phyloP scores from a whole-genome alignment of 2,113 vertebrate genomes.

The Cyprinodon variegatus region DNA sequence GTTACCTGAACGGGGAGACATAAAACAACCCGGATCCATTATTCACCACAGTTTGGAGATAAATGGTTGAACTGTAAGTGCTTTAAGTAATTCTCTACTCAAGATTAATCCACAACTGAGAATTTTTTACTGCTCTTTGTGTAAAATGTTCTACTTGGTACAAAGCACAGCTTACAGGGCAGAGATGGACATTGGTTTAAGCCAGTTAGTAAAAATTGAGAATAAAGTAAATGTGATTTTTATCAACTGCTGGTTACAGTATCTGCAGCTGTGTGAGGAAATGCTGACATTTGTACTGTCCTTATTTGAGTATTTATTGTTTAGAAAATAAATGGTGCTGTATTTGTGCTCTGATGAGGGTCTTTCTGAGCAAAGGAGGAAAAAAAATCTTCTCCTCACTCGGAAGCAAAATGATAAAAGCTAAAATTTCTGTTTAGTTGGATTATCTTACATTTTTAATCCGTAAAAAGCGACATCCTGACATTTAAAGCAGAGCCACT shows the following conservation, averaged over 20 bases:
- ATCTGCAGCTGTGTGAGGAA: no score
- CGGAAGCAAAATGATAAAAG: background rate
- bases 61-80: background rate
- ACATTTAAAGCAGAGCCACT: background rate
- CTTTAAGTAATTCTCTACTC: background rate
- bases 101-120: background rate
- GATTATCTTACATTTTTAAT: background rate
- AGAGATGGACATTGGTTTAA: background rate
- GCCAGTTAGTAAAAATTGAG: no score
- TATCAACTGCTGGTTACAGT: no score
- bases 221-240: no score
- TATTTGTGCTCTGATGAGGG: no score
- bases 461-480: background rate
- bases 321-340: no score
- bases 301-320: no score
- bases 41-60: background rate
- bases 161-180: background rate
- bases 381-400: no score
- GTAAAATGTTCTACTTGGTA: background rate
- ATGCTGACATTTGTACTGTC: no score
- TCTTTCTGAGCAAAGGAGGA: no score
- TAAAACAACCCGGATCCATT: constrained; percentile 1
- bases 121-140: background rate
- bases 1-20: background rate
- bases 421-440: background rate